These are phyloP conservation scores for Astur gentilis DNA, from an alignment of 2,113 vertebrate species.

Conservation along the genomic window DNA sequence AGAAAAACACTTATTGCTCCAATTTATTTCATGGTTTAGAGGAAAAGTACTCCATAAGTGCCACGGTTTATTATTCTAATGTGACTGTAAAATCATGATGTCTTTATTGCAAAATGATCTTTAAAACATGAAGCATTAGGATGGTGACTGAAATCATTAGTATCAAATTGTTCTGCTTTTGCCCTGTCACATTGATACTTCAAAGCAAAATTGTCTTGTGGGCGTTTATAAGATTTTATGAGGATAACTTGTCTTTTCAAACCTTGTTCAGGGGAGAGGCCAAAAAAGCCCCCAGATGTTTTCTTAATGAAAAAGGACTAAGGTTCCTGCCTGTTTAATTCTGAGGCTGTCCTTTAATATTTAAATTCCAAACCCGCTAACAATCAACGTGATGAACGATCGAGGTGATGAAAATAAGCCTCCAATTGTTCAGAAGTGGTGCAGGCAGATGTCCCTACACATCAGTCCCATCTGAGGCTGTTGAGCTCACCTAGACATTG, in stretches of 20 bases:
- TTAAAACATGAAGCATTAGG: slow-evolving; percentile 68
- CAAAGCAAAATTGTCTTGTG: slow-evolving; percentile 58
- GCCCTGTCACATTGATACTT: slow-evolving; percentile 57
- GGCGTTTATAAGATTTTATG: slow-evolving; percentile 39
- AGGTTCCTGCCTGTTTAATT: not conserved
- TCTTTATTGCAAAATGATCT: slow-evolving; percentile 65
- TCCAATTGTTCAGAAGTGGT: not conserved
- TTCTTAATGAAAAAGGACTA: slow-evolving; percentile 30
- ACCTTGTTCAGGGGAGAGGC: not conserved
- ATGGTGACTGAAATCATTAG: slow-evolving; percentile 65
- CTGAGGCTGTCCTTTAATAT: not conserved
- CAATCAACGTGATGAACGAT: not conserved
- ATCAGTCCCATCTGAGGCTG: rapidly evolving
- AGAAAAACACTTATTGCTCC: not conserved
- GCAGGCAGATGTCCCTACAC: not conserved
- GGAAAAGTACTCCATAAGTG: not conserved
- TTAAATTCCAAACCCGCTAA: not conserved
- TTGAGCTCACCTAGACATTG: not conserved
- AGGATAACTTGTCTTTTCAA: slow-evolving; percentile 51
- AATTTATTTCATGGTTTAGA: slow-evolving; percentile 27
- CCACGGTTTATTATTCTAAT: slow-evolving; percentile 47
- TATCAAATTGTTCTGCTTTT: slow-evolving; percentile 67
- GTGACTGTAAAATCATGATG: slow-evolving; percentile 60
- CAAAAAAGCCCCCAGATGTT: slow-evolving; percentile 20
- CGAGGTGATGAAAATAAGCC: not conserved